Conservation (phyloP, 1,140 invertebrate species). For the Neodiprion lecontei region DNA sequence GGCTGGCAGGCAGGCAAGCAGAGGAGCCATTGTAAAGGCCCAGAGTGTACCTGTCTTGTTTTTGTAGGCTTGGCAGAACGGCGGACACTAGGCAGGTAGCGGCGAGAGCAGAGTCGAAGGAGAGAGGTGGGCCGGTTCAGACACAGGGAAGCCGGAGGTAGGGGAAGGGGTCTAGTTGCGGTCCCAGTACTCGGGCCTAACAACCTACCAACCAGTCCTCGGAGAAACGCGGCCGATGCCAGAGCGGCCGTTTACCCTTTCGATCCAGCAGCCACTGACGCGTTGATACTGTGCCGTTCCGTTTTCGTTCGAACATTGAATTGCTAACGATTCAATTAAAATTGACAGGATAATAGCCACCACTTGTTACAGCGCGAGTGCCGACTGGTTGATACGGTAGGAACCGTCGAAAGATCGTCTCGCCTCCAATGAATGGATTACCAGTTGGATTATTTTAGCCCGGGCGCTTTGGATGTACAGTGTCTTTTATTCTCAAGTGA, state of each 20-base stretch:
- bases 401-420: background rate
- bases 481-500: background rate
- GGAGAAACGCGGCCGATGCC: slow-evolving; percentile 49
- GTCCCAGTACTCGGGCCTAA: slow-evolving; percentile 46
- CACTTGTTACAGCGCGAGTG: slow-evolving; percentile 4
- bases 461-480: background rate
- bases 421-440: slow-evolving; percentile 8
- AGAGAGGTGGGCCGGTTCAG: slow-evolving; percentile 27
- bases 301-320: background rate
- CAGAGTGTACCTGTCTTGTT: slow-evolving; percentile 62
- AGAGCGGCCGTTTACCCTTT: slow-evolving; percentile 28
- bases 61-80: slow-evolving; percentile 59
- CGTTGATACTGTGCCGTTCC: background rate
- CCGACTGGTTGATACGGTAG: background rate
- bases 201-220: slow-evolving; percentile 52
- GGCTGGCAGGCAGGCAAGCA: slow-evolving; percentile 46
- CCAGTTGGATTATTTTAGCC: slow-evolving; percentile 9
- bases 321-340: background rate
- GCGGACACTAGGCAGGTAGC: slow-evolving; percentile 37
- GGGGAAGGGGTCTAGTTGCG: slow-evolving; percentile 45
- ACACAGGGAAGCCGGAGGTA: slow-evolving; percentile 22
- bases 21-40: slow-evolving; percentile 59
- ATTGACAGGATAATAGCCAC: background rate
- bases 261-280: slow-evolving; percentile 19
- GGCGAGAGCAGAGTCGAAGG: slow-evolving; percentile 36